A percentile compares a stretch with the other conserved stretches of the same genome.
Evolutionary conservation across 37 sponge, comb jelly and placozoan species (phyloP).

Genomic region (Petrosia ficiformis): DNA sequence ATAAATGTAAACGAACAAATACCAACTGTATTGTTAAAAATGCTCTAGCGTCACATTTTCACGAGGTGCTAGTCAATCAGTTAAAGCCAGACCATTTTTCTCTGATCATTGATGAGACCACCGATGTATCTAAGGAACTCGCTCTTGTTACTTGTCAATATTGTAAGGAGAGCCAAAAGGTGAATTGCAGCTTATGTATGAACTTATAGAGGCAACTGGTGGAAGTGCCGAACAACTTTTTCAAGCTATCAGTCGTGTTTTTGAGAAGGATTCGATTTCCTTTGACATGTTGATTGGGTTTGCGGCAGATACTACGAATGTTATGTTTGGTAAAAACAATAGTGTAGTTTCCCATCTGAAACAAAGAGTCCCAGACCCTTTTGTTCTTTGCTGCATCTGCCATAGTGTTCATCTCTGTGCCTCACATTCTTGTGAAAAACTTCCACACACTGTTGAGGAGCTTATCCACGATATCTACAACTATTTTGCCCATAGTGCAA

Average conservation of each 20-base stretch:
- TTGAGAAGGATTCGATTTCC: not conserved
- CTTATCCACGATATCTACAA: not conserved
- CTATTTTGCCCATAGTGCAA: conserved; percentile 16
- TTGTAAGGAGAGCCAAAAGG: too few species aligned
- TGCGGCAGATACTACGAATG: conserved; percentile 14
- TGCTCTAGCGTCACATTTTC: conserved; percentile 8
- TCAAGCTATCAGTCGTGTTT: not conserved
- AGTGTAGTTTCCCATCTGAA: not conserved
- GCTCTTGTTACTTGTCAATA: not conserved
- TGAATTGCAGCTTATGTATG: too few species aligned
- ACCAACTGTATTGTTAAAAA: not conserved
- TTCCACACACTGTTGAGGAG: conserved; percentile 5
- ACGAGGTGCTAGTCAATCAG: not conserved
- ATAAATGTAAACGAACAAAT: conserved; percentile 17
- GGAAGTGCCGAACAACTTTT: not conserved
- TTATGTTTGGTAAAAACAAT: conserved; percentile 9
- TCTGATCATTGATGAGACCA: conserved; percentile 1
- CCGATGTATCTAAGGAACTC: conserved; percentile 7
- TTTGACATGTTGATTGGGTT: conserved; percentile 8
- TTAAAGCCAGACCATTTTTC: not conserved
- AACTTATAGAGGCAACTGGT: not conserved
- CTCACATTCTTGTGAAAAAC: conserved; percentile 16
- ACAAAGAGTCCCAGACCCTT: not conserved
- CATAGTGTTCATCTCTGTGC: conserved; percentile 18
- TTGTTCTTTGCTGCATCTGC: conserved; percentile 7